Evolutionary conservation across 1,140 invertebrate genomes (phyloP).

Genomic region (Dendrolimus punctatus): DNA sequence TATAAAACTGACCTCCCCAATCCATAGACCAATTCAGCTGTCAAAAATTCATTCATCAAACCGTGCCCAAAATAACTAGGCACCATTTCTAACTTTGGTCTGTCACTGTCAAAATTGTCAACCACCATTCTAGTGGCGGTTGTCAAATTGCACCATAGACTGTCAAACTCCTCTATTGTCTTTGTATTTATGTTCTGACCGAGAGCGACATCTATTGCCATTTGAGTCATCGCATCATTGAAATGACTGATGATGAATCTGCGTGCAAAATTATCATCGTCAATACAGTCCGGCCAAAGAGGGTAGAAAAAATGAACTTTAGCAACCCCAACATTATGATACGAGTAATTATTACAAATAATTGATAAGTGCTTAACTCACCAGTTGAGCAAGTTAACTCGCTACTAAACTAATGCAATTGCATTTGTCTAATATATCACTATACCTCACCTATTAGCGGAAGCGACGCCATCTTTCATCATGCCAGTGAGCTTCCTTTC

Average conservation of each 20-base stretch:
- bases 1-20: slow-evolving; percentile 45
- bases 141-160: slow-evolving; percentile 71
- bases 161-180: slow-evolving; percentile 69
- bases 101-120: slow-evolving; percentile 58
- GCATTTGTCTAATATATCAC: too few relatives aligned
- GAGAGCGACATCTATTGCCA: slow-evolving; percentile 90
- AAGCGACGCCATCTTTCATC: slow-evolving; percentile 99
- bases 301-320: neutral
- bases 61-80: slow-evolving; percentile 57
- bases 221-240: slow-evolving; percentile 92
- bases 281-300: neutral
- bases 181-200: slow-evolving; percentile 76
- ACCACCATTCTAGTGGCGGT: slow-evolving; percentile 70
- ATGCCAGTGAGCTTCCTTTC: slow-evolving; percentile 96
- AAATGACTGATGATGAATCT: slow-evolving; percentile 95
- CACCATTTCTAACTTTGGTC: slow-evolving; percentile 50
- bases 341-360: too few relatives aligned
- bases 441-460: slow-evolving; percentile 89
- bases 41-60: slow-evolving; percentile 74
- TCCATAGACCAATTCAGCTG: slow-evolving; percentile 74
- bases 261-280: slow-evolving; percentile 22
- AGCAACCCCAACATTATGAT: too few relatives aligned
- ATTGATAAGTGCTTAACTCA: too few relatives aligned
- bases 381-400: too few relatives aligned
- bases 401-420: too few relatives aligned